These are phyloP conservation scores for Acleris sparsana DNA, from an alignment of 2,888 invertebrate genomes.

Conservation along the genomic window DNA sequence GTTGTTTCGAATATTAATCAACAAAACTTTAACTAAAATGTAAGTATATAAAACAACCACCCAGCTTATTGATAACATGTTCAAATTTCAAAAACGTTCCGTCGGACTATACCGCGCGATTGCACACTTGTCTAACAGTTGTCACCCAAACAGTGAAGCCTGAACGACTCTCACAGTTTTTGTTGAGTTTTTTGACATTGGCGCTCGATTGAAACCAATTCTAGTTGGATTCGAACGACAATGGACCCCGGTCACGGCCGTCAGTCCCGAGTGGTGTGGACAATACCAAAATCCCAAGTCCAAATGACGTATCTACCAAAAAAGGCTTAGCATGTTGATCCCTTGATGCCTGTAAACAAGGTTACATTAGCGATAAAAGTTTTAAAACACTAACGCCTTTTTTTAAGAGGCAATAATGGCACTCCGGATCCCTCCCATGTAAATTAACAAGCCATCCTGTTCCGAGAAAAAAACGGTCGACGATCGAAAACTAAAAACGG, in stretches of 20 bases:
- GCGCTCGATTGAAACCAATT: conserved; percentile 66
- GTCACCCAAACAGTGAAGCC: conserved; percentile 63
- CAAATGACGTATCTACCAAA: no score
- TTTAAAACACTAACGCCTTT: no score
- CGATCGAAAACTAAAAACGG: conserved; percentile 4
- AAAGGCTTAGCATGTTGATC: no score
- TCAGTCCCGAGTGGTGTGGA: conserved; percentile 57
- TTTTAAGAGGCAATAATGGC: no score
- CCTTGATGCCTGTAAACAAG: no score
- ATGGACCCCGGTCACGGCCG: conserved; percentile 68
- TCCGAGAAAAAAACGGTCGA: conserved; percentile 42
- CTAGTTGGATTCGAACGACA: conserved; percentile 63
- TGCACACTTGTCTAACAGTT: conserved; percentile 60
- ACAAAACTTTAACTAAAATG: not conserved
- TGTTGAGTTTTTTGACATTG: conserved; percentile 67
- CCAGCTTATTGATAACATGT: not conserved
- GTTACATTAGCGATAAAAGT: no score
- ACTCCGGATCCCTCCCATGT: conserved; percentile 43
- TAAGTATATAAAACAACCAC: not conserved
- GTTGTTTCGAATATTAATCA: no score
- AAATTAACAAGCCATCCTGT: conserved; percentile 50
- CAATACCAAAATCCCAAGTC: conserved; percentile 45
- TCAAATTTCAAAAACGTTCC: conserved; percentile 45
- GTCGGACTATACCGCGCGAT: conserved; percentile 49
- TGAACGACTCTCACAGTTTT: conserved; percentile 68